These are phyloP conservation scores for Ridgeia piscesae DNA, from an alignment of 1,140 invertebrate species.

Conservation along the genomic window DNA sequence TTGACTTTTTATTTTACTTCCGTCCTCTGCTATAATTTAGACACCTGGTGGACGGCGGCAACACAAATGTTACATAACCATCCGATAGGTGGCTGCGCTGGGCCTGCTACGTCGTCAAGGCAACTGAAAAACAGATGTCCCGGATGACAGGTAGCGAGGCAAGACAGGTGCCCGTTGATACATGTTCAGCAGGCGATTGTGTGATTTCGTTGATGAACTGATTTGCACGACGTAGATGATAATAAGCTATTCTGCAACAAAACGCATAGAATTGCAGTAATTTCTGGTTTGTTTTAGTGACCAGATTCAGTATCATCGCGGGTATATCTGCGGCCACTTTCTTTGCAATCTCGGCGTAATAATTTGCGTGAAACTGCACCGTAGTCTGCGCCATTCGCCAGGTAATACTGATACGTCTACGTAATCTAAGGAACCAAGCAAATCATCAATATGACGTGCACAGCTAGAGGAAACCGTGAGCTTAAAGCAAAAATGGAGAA, in stretches of 20 bases:
- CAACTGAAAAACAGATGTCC: background rate
- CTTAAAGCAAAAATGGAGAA: slow-evolving; percentile 73
- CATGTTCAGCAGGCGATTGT: background rate
- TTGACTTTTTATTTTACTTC: background rate
- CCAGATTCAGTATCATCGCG: background rate
- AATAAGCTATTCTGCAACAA: background rate
- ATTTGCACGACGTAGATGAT: background rate
- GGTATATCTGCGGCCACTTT: no score
- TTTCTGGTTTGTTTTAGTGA: background rate
- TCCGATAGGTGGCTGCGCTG: background rate
- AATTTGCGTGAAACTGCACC: background rate
- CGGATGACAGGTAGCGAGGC: background rate
- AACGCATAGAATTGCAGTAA: background rate
- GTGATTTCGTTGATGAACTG: background rate
- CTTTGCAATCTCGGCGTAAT: background rate
- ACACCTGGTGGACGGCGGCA: no score
- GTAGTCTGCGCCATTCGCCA: background rate
- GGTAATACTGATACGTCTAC: background rate
- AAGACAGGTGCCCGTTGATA: background rate
- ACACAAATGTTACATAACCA: background rate
- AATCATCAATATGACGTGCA: slow-evolving; percentile 45
- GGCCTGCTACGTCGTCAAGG: background rate
- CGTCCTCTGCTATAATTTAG: background rate
- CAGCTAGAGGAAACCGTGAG: slow-evolving; percentile 67
- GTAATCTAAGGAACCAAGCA: background rate